Evolutionary conservation across 2,797 vertebrate species (phyloP).

Genomic region (Streptopelia turtur): DNA sequence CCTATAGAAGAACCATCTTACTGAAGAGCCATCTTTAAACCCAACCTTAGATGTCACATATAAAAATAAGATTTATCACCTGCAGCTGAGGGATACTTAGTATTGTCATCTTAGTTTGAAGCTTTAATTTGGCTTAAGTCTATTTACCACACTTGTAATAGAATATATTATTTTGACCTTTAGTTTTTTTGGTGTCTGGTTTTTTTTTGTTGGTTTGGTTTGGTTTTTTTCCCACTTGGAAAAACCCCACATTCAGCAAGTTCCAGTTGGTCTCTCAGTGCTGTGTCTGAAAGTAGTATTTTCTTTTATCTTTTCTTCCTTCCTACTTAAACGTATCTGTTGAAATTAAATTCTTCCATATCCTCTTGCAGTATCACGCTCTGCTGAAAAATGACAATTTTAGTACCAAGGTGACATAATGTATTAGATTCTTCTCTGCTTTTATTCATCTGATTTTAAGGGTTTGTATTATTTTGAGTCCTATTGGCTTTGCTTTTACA

Average conservation of each 20-base stretch:
- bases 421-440: background rate
- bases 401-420: background rate
- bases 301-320: slow-evolving; percentile 5
- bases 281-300: background rate
- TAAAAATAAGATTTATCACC: background rate
- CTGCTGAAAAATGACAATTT: background rate
- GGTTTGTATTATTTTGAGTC: background rate
- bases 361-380: background rate
- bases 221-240: background rate
- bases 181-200: background rate
- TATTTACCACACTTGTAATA: background rate
- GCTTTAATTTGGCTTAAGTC: background rate
- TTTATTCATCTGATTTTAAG: background rate
- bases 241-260: background rate
- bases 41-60: background rate
- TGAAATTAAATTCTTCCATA: background rate
- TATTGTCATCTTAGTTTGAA: background rate
- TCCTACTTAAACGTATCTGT: background rate
- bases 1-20: background rate
- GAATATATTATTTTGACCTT: background rate
- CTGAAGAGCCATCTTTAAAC: background rate
- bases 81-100: background rate
- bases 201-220: no score
- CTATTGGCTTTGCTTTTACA: background rate
- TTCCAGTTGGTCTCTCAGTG: background rate